Conservation (phyloP, 2,113 vertebrate genomes). For the Tursiops truncatus region DNA sequence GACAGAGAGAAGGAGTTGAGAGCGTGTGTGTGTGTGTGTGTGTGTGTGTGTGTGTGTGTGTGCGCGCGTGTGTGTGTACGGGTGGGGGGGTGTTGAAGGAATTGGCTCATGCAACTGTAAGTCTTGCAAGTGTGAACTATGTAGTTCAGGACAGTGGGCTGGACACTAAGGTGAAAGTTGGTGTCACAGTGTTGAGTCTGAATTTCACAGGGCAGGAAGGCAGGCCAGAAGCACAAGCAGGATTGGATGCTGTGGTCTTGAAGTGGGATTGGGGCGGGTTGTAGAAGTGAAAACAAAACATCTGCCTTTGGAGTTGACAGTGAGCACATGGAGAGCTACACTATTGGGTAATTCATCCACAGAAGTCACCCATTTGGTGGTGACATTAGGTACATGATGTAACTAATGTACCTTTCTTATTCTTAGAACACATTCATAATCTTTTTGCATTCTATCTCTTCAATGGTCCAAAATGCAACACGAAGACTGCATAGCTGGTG, state of each 20-base stretch:
- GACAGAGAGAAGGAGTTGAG: background rate
- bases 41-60: no score
- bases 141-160: background rate
- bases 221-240: background rate
- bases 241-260: background rate
- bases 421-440: background rate
- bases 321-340: rapidly evolving
- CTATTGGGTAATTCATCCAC: background rate
- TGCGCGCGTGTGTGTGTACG: rapidly evolving
- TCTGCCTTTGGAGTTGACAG: background rate
- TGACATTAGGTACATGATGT: background rate
- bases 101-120: background rate
- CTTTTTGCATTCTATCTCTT: background rate
- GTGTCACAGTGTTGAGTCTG: background rate
- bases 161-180: background rate
- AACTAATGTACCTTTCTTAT: background rate
- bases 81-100: background rate
- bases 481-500: background rate
- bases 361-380: background rate
- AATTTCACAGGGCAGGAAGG: background rate
- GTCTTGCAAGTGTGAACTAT: background rate
- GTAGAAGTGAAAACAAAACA: background rate
- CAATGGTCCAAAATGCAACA: background rate
- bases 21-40: no score
- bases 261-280: background rate